phyloP scores from a whole-genome alignment of 2,888 invertebrate species.

The Metellina segmentata region DNA sequence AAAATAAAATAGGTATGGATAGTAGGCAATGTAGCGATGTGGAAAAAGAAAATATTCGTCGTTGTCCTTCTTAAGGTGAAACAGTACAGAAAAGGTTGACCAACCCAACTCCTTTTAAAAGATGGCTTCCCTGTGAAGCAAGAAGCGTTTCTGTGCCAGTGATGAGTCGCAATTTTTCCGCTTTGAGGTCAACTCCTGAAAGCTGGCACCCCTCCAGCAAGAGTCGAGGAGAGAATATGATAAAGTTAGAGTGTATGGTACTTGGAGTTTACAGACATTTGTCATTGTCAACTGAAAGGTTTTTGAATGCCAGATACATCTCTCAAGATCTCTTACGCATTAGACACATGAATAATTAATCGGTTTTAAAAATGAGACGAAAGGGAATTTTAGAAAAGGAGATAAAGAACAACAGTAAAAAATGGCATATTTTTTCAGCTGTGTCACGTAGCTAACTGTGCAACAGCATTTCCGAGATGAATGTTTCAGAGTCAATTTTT shows the following conservation, averaged over 20 bases:
- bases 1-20: no score
- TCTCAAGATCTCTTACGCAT: background rate
- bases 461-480: no score
- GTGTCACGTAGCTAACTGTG: no score
- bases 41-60: no score
- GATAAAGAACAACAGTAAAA: no score
- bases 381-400: no score
- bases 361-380: no score
- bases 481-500: no score
- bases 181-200: background rate
- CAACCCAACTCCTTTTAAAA: background rate
- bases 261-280: background rate
- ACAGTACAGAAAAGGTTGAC: background rate
- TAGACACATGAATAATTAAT: no score
- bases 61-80: background rate
- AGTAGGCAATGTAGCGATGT: no score
- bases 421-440: no score
- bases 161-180: background rate
- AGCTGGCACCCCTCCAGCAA: background rate
- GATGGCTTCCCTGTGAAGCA: background rate
- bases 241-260: background rate
- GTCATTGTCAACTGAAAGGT: background rate
- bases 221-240: background rate
- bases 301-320: background rate
- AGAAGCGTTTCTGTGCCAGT: background rate